Evolutionary conservation across 2,888 invertebrate species (phyloP), one percentile per base, ranked within the genome.

Genomic region (Pollenia labialis): DNA sequence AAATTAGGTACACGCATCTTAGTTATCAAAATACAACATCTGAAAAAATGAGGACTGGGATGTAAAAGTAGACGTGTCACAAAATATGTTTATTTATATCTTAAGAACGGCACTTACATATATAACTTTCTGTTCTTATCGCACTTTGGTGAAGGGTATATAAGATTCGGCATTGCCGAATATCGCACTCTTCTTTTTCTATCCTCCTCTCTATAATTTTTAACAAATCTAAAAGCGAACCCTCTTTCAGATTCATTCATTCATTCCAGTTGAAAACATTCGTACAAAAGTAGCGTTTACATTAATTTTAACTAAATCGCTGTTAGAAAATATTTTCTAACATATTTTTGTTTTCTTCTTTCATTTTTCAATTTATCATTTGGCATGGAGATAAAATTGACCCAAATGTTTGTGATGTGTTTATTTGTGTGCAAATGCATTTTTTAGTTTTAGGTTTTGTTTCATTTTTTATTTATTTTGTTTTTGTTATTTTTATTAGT

Each of bases 321-420:
- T 80, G 46, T 54, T 52, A n/a, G 52, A 54, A 66, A 46, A 10
- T 32, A 6, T 32, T 32, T 10, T 42, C 10, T 40, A 62, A 62
- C 62, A 62, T 42, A 62, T 32, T 54, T 44, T 18, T 32, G 11
- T 42, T 50, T 16, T 44, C 40, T 68, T 54, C 3, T 48, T 68
- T 46, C 6, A 64, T 60, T 58, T 71, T 64, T 42, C 77, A 72
- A 79, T 84, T 71, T 71, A 84, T 84, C 77, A 50, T 58, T 64
- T 58, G 82, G 68, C 60, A 60, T 62, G 44, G 42, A 16, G 16
- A 62, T 44, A 44, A 23, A 58, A 64, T 77, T 77, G 64, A 83
- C 83, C 83, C 66, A 84, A 56, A 79, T 84, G 72, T 46, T 58
- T 60, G 58, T 66, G 66, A 84, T 79, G 77, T 84, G 72, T 84